Evolutionary conservation across 2,888 invertebrate species (phyloP).

Genomic region (Operophtera brumata): DNA sequence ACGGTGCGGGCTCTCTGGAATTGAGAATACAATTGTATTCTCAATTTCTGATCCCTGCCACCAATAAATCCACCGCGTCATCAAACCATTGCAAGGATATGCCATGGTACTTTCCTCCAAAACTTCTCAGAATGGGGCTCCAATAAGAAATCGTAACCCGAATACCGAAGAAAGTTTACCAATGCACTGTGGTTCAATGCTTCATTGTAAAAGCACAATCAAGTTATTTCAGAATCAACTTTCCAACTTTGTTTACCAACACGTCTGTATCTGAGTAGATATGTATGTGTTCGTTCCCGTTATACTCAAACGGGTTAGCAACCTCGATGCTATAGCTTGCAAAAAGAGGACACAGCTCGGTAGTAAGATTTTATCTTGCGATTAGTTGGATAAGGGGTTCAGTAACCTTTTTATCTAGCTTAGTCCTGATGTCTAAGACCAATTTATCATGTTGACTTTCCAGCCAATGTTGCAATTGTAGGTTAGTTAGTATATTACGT

Average conservation of each 20-base stretch:
- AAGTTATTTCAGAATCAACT: background rate
- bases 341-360: background rate
- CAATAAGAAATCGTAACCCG: slow-evolving; percentile 2
- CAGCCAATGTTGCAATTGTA: too few relatives aligned
- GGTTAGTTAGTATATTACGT: too few relatives aligned
- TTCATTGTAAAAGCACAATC: slow-evolving; percentile 2
- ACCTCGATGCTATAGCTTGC: background rate
- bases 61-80: too few relatives aligned
- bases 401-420: background rate
- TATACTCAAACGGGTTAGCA: slow-evolving; percentile 12
- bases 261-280: background rate
- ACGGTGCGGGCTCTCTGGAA: too few relatives aligned
- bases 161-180: slow-evolving; percentile 10
- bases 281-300: slow-evolving; percentile 8
- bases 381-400: slow-evolving; percentile 3
- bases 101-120: background rate
- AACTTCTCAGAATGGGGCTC: slow-evolving; percentile 2
- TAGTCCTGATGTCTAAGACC: background rate
- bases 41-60: too few relatives aligned
- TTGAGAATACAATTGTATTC: too few relatives aligned
- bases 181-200: background rate
- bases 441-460: too few relatives aligned
- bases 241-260: slow-evolving; percentile 17
- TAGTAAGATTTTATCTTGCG: background rate
- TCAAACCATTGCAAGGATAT: too few relatives aligned